Conservation (phyloP, 2,113 vertebrate genomes). For the Oriolus oriolus region DNA sequence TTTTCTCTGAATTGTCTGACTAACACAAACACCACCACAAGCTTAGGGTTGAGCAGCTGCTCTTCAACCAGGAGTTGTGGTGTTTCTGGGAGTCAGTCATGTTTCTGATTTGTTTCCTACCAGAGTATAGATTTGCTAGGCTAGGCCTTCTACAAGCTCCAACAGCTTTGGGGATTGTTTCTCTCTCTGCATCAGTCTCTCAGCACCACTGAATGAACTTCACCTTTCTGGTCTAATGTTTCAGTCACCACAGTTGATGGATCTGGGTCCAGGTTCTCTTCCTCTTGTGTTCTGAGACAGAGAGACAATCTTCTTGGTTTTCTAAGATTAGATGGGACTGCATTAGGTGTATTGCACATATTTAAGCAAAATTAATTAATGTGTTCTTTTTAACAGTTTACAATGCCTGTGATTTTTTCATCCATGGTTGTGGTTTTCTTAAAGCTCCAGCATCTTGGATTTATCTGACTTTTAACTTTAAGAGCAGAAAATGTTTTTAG, state of each 20-base stretch:
- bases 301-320: background rate
- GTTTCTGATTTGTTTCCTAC: background rate
- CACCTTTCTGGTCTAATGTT: background rate
- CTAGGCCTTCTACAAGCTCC: background rate
- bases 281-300: background rate
- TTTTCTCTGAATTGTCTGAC: background rate
- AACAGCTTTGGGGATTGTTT: background rate
- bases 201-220: background rate
- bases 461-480: background rate
- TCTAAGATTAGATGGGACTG: background rate
- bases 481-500: background rate
- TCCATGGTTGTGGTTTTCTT: background rate
- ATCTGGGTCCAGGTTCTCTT: rapidly evolving
- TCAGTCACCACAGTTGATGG: background rate
- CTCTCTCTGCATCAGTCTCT: rapidly evolving
- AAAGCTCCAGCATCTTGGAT: background rate
- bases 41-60: background rate
- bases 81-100: background rate
- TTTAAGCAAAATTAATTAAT: background rate
- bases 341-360: background rate
- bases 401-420: background rate
- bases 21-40: too few species aligned
- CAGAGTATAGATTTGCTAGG: background rate
- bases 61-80: background rate
- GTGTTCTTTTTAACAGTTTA: background rate